Conservation (phyloP, 2,888 invertebrate genomes). For the Drosophila rubida region DNA sequence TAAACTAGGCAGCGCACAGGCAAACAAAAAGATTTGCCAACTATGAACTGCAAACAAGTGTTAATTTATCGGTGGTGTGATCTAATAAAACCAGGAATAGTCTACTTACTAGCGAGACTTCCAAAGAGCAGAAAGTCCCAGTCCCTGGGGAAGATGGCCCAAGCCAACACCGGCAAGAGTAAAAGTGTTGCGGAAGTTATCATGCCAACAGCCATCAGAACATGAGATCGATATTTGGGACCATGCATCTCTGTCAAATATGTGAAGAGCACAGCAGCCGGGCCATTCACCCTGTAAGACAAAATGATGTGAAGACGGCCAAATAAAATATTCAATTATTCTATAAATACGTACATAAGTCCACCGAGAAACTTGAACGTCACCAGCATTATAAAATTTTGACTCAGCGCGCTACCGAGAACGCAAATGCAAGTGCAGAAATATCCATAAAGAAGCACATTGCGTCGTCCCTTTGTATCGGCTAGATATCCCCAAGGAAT, state of each 20-base stretch:
- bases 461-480: slow-evolving; percentile 90
- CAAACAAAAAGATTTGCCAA: slow-evolving; percentile 86
- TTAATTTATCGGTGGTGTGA: neutral
- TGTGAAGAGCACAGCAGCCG: slow-evolving; percentile 90
- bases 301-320: neutral
- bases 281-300: slow-evolving; percentile 88
- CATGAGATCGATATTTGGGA: slow-evolving; percentile 87
- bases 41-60: slow-evolving; percentile 64
- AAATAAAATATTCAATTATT: neutral
- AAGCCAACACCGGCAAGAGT: slow-evolving; percentile 90
- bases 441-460: slow-evolving; percentile 89
- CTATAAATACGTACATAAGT: slow-evolving; percentile 88
- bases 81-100: neutral
- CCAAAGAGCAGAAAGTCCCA: slow-evolving; percentile 86
- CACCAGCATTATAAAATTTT: slow-evolving; percentile 88
- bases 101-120: slow-evolving; percentile 81
- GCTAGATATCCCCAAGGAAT: slow-evolving; percentile 92
- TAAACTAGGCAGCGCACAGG: slow-evolving; percentile 88
- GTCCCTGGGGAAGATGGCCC: slow-evolving; percentile 89
- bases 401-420: slow-evolving; percentile 88
- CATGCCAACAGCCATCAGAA: slow-evolving; percentile 88
- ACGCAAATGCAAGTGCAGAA: slow-evolving; percentile 88
- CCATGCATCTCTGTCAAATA: slow-evolving; percentile 91
- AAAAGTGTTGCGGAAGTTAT: slow-evolving; percentile 88
- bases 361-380: slow-evolving; percentile 91